These are phyloP conservation scores for Carassius auratus DNA, from an alignment of 2,113 vertebrate species.

Conservation along the genomic window DNA sequence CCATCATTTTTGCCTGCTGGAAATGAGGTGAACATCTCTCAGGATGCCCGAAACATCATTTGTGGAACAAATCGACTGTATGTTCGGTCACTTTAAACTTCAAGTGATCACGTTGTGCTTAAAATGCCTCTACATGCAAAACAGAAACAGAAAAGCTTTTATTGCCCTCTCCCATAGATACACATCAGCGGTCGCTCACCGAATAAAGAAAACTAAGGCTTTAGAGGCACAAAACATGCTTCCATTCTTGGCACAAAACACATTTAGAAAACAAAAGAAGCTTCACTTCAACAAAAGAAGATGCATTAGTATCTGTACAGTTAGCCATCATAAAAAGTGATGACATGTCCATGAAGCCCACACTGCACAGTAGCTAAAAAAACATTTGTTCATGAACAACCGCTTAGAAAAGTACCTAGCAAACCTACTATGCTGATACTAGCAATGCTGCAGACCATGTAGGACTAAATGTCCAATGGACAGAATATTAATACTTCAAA, in stretches of 20 bases:
- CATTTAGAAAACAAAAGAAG: background rate
- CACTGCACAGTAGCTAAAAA: background rate
- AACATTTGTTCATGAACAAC: background rate
- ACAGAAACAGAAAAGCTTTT: background rate
- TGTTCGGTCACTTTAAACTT: too few species aligned
- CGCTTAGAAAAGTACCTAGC: conserved; percentile 9
- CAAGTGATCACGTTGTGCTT: background rate
- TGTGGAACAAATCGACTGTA: too few species aligned
- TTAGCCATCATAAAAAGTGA: conserved; percentile 15
- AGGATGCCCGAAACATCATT: too few species aligned
- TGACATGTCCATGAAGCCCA: background rate
- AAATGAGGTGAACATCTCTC: too few species aligned
- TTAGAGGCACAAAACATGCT: conserved; percentile 26
- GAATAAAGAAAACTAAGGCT: background rate
- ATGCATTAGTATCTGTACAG: background rate
- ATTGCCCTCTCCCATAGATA: background rate
- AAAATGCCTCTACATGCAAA: conserved; percentile 1
- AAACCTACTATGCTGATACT: background rate
- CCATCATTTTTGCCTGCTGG: too few species aligned
- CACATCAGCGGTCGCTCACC: background rate
- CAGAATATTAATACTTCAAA: conserved; percentile 5
- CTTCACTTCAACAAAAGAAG: conserved; percentile 25
- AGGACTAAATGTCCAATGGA: background rate
- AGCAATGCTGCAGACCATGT: background rate
- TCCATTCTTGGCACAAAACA: background rate